Evolutionary conservation across 2,888 invertebrate genomes (phyloP), one percentile per base, ranked within the genome.

Genomic region (Prostheceraeus crozeri): DNA sequence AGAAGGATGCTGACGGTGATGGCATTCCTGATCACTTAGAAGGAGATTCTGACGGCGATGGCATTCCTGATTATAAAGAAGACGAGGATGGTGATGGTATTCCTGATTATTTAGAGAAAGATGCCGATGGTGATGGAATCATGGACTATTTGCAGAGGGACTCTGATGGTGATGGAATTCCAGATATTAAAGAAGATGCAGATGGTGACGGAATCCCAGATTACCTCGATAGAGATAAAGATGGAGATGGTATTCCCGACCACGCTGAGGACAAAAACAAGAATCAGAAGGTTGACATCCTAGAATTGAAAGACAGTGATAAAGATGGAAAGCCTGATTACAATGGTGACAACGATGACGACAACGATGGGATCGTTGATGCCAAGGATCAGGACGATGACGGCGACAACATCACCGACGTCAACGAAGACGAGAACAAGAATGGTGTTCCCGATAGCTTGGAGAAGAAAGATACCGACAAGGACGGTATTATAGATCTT

Each of bases 11-110:
- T 27, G 71, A 72, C 54, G 68, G 68, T 21, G 71, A 71, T 57
- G 65, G 65, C 64, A 61, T 64, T 25, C 63, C 60, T 3, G 64
- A 64, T 46, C 25, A 64, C 33, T 33, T 65, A 30, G 68, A 70
- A 53, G 27, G 40, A 33, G 63, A 63, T 28, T 65, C 62, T 4
- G 68, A 69, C 64, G 67, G 69, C 45, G 54, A 67, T 64, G 70
- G 70, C 1, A 69, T 72, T 54, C 63, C 65, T 1, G 70, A 71
- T 58, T 21, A 56, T 27, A 8, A 63, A 35, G 66, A 68, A 40
- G 67, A 71, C 36, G 66, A 65, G 21, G 64, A 64, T 64, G 71
- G 70, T 1, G 71, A 72, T 65, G 72, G 72, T 21, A 71, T 73
- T 36, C 71, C 72, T n/a, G 71, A 72, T 63, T 56, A 54, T 19